Evolutionary conservation across 2,888 invertebrate genomes (phyloP), one percentile per base, ranked within the genome.

Genomic region (Brenthis daphne): DNA sequence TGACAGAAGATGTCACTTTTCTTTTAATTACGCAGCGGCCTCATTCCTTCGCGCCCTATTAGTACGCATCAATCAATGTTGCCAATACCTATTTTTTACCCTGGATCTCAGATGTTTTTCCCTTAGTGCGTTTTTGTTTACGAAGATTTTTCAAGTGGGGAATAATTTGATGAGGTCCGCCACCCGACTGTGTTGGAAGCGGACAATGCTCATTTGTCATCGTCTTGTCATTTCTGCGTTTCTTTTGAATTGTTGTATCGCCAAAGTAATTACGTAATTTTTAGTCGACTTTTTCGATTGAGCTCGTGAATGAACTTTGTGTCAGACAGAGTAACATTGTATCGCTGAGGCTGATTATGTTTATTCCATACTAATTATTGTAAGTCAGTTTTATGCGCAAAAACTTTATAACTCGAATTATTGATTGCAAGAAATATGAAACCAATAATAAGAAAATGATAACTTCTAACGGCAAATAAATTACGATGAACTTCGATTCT

Each of bases 31-130:
- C 84, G 85, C 83, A 77, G 82, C 85, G 87, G 89, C 90, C 88
- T 91, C 88, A 88, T 92, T 92, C 85, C 91, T 90, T 91, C 92
- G 89, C 92, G 92, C 89, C 92, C 92, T 92, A 92, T 92, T 92
- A 92, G 92, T 92, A 90, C 86, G 85, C 92, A 92, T 92, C 92
- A 92, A 92, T 92, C 92, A 92, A 92, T 91, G 92, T 92, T 92
- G 92, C 92, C 92, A 92, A 92, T 92, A 92, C 89, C 88, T 91
- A 91, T 91, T 92, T 92, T 92, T 92, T 92, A 88, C 83, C 85
- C 85, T 75, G 80, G 77, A 81, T 85, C 85, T 85, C 80, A 80
- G 85, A 82, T 87, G 83, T 90, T 92, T 91, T 77, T 87, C 84
- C 84, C 81, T 85, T 82, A 82, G 79, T 81, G 84, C 84, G 88